A percentile compares a stretch with the other conserved stretches of the same genome.
Evolutionary conservation across 2,888 invertebrate species (phyloP).

Genomic region (Adela reaumurella): DNA sequence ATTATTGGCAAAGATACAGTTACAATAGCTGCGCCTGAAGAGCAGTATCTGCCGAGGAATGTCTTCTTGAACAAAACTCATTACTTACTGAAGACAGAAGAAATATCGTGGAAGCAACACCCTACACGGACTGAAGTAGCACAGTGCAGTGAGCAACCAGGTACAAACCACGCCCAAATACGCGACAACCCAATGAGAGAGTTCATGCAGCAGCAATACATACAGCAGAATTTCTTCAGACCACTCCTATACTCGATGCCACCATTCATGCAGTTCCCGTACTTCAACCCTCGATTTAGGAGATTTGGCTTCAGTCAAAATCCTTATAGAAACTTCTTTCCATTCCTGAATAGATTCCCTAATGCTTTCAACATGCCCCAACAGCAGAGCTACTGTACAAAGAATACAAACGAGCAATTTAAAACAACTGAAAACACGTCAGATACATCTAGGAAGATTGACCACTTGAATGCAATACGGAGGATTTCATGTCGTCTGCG

Average conservation of each 20-base stretch:
- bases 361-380: neutral
- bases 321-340: neutral
- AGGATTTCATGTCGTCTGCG: constrained; percentile 15
- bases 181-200: neutral
- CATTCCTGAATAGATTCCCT: neutral
- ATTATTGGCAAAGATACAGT: constrained; percentile 22
- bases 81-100: constrained; percentile 28
- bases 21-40: constrained; percentile 25
- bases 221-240: neutral
- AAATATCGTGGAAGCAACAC: constrained; percentile 17
- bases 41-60: constrained; percentile 26
- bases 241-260: no score
- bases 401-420: neutral
- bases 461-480: constrained; percentile 24
- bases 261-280: neutral
- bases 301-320: neutral
- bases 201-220: neutral
- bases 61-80: constrained; percentile 25
- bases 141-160: no score
- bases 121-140: no score
- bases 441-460: constrained; percentile 14
- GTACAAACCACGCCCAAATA: no score
- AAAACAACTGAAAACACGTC: constrained; percentile 17
- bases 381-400: neutral
- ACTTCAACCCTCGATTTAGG: neutral